These are phyloP conservation scores for Diabrotica undecimpunctata DNA, from an alignment of 1,140 invertebrate genomes.

Conservation along the genomic window DNA sequence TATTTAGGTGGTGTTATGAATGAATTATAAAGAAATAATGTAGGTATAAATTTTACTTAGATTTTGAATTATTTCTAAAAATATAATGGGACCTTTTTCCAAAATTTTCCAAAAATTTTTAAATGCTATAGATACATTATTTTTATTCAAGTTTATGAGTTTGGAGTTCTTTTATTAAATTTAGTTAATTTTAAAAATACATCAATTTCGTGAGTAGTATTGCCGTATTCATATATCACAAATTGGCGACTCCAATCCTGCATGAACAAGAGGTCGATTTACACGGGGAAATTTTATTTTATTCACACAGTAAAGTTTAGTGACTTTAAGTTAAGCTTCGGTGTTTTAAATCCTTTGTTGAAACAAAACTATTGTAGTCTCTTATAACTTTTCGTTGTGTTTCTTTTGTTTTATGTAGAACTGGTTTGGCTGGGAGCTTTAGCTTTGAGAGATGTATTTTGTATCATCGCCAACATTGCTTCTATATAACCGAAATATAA, in stretches of 20 bases:
- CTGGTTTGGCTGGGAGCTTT: slow-evolving; percentile 8
- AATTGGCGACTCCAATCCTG: background rate
- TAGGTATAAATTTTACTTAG: too few relatives aligned
- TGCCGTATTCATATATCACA: too few relatives aligned
- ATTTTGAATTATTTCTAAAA: too few relatives aligned
- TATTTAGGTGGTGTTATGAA: too few relatives aligned
- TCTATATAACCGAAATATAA: background rate
- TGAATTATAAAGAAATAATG: too few relatives aligned
- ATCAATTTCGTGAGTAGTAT: too few relatives aligned
- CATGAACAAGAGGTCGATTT: slow-evolving; percentile 29
- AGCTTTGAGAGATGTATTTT: background rate
- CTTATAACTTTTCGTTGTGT: slow-evolving; percentile 6
- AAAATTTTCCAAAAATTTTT: too few relatives aligned
- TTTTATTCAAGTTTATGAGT: too few relatives aligned
- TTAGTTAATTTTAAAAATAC: too few relatives aligned
- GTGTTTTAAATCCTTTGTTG: slow-evolving; percentile 20
- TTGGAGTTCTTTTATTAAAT: too few relatives aligned
- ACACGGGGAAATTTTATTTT: slow-evolving; percentile 37
- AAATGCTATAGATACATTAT: too few relatives aligned
- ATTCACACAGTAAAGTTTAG: slow-evolving; percentile 31
- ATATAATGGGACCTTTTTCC: too few relatives aligned
- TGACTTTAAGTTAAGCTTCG: slow-evolving; percentile 24
- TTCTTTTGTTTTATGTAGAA: slow-evolving; percentile 13
- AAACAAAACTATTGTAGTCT: slow-evolving; percentile 21
- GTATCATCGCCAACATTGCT: background rate